Percentiles rank a stretch among this genome's conserved stretches.
phyloP scores from a whole-genome alignment of 2,113 vertebrate species.

The Naja naja region DNA sequence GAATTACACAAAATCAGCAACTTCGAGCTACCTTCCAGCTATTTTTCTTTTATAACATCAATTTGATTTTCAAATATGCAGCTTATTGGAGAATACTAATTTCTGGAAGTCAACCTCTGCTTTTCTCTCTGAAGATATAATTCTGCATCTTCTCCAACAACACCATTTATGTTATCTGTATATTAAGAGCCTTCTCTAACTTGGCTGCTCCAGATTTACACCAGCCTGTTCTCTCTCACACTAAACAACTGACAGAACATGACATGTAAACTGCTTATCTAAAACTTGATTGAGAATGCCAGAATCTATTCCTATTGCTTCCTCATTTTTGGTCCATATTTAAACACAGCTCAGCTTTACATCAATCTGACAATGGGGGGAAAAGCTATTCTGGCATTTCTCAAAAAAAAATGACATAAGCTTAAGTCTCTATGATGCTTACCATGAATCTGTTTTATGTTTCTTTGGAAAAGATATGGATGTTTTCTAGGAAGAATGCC shows the following conservation, averaged over 20 bases:
- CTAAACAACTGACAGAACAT: constrained; percentile 37
- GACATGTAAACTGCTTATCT: constrained; percentile 29
- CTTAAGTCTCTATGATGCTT: background rate
- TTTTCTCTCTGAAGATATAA: constrained; percentile 41
- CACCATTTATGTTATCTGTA: constrained; percentile 37
- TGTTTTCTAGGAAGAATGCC: background rate
- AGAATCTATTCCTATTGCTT: constrained; percentile 1
- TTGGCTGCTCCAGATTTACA: constrained; percentile 8
- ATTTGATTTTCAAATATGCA: constrained; percentile 40
- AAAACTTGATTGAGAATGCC: constrained; percentile 21
- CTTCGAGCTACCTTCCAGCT: background rate
- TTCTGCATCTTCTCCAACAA: constrained; percentile 37
- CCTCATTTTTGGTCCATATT: constrained; percentile 12
- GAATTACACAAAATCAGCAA: background rate
- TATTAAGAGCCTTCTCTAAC: background rate
- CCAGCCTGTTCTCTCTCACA: background rate
- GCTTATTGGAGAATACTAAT: constrained; percentile 50
- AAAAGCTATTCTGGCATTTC: background rate
- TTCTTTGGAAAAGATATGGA: background rate
- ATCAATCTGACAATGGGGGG: background rate
- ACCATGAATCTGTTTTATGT: background rate
- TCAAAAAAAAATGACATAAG: background rate
- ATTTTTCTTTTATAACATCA: constrained; percentile 39
- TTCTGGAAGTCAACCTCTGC: constrained; percentile 21
- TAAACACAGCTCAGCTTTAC: accelerated